Evolutionary conservation across 2,888 invertebrate species (phyloP).

Genomic region (Drosophila algonquin): DNA sequence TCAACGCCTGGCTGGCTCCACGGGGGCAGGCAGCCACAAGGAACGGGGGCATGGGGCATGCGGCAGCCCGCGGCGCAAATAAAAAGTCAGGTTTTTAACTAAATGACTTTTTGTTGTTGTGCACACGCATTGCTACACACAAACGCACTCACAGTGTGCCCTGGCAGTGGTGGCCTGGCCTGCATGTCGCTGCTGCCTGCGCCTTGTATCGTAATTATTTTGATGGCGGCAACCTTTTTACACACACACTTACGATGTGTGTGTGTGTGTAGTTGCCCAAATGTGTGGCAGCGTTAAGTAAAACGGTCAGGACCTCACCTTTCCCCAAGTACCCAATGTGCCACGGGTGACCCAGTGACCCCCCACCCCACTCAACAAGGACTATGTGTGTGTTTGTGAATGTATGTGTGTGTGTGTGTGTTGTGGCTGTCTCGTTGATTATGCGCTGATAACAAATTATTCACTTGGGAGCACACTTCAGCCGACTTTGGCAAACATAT

Average conservation of each 20-base stretch:
- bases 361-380: background rate
- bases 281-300: slow-evolving; percentile 62
- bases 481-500: slow-evolving; percentile 54
- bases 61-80: slow-evolving; percentile 74
- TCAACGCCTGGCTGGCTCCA: slow-evolving; percentile 74
- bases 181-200: slow-evolving; percentile 66
- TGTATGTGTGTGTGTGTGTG: slow-evolving; percentile 43
- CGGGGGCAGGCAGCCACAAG: slow-evolving; percentile 17
- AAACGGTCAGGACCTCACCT: slow-evolving; percentile 69
- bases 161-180: slow-evolving; percentile 17
- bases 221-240: slow-evolving; percentile 77
- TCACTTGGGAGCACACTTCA: slow-evolving; percentile 75
- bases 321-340: slow-evolving; percentile 39
- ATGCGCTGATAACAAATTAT: slow-evolving; percentile 81
- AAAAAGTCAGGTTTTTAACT: slow-evolving; percentile 81
- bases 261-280: slow-evolving; percentile 22
- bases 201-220: slow-evolving; percentile 81
- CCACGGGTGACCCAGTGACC: slow-evolving; percentile 22
- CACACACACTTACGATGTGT: slow-evolving; percentile 7
- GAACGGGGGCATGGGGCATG: background rate
- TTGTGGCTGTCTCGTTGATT: slow-evolving; percentile 75
- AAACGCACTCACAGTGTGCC: slow-evolving; percentile 73
- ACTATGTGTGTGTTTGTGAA: slow-evolving; percentile 13
- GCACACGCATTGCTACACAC: slow-evolving; percentile 80
- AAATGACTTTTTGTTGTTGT: slow-evolving; percentile 80